Evolutionary conservation across 2,113 vertebrate species (phyloP).

Genomic region (Pedetes capensis): DNA sequence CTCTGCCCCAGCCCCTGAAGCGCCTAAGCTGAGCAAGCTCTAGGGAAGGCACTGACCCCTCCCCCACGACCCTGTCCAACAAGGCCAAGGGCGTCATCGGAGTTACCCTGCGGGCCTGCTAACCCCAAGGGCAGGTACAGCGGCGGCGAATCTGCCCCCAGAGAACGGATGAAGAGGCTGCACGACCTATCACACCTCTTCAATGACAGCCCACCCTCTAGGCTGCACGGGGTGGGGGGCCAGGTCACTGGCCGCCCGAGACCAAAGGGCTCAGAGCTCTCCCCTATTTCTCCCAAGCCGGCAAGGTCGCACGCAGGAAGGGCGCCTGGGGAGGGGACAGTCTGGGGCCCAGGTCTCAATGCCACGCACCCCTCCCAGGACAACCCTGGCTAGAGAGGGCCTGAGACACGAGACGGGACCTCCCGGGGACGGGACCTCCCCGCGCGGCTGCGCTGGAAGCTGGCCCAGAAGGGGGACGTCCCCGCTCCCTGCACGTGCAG

Average conservation of each 20-base stretch:
- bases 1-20: too few species aligned
- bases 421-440: neutral
- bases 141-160: neutral
- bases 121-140: too few species aligned
- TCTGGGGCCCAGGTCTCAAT: neutral
- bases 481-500: neutral
- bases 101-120: too few species aligned
- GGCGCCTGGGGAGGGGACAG: neutral
- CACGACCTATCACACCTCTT: too few species aligned
- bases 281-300: neutral
- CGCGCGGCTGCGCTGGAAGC: neutral
- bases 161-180: too few species aligned
- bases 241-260: neutral
- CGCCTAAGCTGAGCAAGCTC: too few species aligned
- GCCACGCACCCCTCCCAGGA: neutral
- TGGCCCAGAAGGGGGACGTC: neutral
- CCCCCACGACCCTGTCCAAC: too few species aligned
- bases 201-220: neutral
- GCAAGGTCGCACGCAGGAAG: neutral
- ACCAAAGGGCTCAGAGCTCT: neutral
- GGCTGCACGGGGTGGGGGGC: neutral
- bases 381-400: neutral
- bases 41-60: too few species aligned
- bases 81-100: too few species aligned
- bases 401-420: neutral